phyloP scores from a whole-genome alignment of 1,140 invertebrate species.

The Drosophila kanapiae region DNA sequence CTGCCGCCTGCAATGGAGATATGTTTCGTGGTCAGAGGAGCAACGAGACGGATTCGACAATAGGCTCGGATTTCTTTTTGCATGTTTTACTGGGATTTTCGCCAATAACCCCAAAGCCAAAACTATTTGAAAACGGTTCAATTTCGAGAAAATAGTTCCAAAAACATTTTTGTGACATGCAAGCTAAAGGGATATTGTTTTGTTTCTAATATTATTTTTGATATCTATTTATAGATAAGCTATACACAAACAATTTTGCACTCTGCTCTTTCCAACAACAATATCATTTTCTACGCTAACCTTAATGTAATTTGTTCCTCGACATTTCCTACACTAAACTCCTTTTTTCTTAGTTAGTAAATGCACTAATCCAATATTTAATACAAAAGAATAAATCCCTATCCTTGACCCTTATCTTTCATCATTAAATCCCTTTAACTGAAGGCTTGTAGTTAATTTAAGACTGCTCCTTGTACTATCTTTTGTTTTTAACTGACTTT shows the following conservation, averaged over 20 bases:
- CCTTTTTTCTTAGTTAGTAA: no score
- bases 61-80: conserved; percentile 11
- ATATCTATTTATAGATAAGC: no score
- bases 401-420: neutral
- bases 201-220: no score
- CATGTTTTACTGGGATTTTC: conserved; percentile 35
- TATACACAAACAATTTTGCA: no score
- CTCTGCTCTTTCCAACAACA: no score
- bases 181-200: conserved; percentile 7
- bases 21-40: conserved; percentile 36
- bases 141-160: conserved; percentile 13
- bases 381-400: neutral
- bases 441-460: neutral
- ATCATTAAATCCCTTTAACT: neutral
- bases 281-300: no score
- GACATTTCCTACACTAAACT: no score
- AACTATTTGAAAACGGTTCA: conserved; percentile 15
- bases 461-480: neutral
- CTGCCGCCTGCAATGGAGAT: conserved; percentile 87
- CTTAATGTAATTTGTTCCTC: no score
- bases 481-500: neutral
- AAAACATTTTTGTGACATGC: conserved; percentile 19
- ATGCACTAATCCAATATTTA: neutral
- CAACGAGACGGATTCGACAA: conserved; percentile 13
- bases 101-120: conserved; percentile 23